Conservation (phyloP, 2,113 vertebrate species). For the Halcyon senegalensis region DNA sequence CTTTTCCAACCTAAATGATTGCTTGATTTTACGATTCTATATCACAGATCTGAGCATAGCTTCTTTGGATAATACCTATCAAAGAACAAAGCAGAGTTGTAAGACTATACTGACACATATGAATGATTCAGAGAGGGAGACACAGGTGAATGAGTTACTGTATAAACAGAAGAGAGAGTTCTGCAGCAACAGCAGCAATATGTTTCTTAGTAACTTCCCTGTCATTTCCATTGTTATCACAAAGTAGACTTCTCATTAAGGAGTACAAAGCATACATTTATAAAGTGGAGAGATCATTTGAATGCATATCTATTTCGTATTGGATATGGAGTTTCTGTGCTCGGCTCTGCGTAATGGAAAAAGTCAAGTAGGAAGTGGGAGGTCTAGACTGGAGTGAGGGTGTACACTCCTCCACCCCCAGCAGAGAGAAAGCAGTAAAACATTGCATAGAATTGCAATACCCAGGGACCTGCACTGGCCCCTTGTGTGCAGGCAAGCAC, state of each 20-base stretch:
- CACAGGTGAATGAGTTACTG: neutral
- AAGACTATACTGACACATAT: neutral
- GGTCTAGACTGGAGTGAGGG: neutral
- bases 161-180: neutral
- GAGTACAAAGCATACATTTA: neutral
- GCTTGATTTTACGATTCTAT: neutral
- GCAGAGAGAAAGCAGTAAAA: neutral
- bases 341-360: neutral
- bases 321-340: neutral
- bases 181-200: neutral
- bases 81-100: neutral
- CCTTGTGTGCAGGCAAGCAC: neutral
- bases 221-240: neutral
- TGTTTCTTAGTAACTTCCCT: neutral
- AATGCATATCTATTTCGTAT: neutral
- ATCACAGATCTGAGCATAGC: neutral
- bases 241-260: neutral
- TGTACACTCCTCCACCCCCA: rapidly evolving
- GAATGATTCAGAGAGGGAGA: neutral
- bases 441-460: rapidly evolving
- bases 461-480: neutral
- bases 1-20: neutral
- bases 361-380: neutral
- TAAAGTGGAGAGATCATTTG: neutral
- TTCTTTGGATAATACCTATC: neutral